Conservation (phyloP, 2,113 vertebrate genomes). For the Eira barbara region DNA sequence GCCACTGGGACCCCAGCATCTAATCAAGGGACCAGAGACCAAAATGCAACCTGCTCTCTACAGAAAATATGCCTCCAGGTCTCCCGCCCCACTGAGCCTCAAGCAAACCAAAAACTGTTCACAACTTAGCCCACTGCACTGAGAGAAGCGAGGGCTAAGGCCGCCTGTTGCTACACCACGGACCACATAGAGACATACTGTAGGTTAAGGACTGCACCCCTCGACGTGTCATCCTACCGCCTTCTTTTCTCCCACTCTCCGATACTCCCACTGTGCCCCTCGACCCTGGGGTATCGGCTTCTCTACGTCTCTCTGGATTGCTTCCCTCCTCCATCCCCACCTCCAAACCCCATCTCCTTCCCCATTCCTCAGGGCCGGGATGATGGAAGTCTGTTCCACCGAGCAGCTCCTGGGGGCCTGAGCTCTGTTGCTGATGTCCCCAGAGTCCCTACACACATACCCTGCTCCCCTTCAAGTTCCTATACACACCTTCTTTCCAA, state of each 20-base stretch:
- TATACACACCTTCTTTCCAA: constrained; percentile 47
- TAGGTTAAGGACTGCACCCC: not conserved
- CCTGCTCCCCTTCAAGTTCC: constrained; percentile 34
- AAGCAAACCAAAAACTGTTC: not conserved
- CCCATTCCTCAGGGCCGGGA: not conserved
- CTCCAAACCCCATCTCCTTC: too few relatives aligned
- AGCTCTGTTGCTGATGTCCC: not conserved
- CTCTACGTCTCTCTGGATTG: not conserved
- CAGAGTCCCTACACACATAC: not conserved
- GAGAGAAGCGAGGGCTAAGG: not conserved
- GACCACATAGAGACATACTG: too few relatives aligned
- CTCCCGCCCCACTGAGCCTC: not conserved
- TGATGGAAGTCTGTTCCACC: not conserved
- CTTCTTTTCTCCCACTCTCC: too few relatives aligned
- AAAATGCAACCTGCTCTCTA: not conserved
- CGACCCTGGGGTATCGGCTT: not conserved
- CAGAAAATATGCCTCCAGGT: not conserved
- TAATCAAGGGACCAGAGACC: not conserved
- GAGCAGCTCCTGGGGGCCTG: not conserved
- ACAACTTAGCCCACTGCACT: not conserved
- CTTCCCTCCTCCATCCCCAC: not conserved
- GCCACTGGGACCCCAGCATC: not conserved
- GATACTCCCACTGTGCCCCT: not conserved
- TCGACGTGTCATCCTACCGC: not conserved
- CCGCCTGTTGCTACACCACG: not conserved